A percentile compares a stretch with the other conserved stretches of the same genome.
Conservation (phyloP, 2,888 invertebrate genomes). For the Prosopocoilus inquinatus region DNA sequence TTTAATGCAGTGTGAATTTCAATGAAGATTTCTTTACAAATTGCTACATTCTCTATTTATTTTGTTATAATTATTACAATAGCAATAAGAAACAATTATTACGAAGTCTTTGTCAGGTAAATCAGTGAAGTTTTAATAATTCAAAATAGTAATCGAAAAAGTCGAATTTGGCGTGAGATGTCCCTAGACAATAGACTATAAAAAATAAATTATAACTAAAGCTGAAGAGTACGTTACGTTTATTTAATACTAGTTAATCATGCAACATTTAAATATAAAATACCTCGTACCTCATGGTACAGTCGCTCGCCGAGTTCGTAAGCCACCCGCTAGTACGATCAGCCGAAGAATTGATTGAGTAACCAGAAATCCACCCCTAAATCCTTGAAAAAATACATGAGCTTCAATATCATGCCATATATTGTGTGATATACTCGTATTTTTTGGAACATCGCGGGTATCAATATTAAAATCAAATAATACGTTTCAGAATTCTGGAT, state of each 20-base stretch:
- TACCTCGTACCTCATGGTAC: conserved; percentile 51
- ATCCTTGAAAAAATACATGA: conserved; percentile 19
- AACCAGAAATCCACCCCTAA: conserved; percentile 8
- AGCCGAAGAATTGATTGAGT: conserved; percentile 28
- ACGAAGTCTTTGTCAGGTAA: too few relatives aligned
- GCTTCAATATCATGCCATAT: conserved; percentile 24
- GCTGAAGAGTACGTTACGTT: conserved; percentile 50
- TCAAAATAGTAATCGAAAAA: background rate
- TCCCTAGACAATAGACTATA: conserved; percentile 48
- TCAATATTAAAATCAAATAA: too few relatives aligned
- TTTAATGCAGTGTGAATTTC: too few relatives aligned
- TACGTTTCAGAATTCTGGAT: too few relatives aligned
- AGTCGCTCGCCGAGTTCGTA: conserved; percentile 8
- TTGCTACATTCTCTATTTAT: too few relatives aligned
- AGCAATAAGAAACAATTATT: too few relatives aligned
- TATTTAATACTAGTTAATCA: conserved; percentile 54
- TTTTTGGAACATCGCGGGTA: background rate
- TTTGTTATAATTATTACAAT: too few relatives aligned
- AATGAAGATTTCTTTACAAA: too few relatives aligned
- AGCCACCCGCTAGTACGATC: conserved; percentile 21
- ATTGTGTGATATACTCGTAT: conserved; percentile 20
- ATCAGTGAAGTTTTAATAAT: too few relatives aligned
- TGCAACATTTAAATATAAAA: conserved; percentile 54
- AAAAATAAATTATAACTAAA: conserved; percentile 53
- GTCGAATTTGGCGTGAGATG: conserved; percentile 45